These are phyloP conservation scores for Athripsodes cinereus DNA, from an alignment of 2,888 invertebrate genomes.

Conservation along the genomic window DNA sequence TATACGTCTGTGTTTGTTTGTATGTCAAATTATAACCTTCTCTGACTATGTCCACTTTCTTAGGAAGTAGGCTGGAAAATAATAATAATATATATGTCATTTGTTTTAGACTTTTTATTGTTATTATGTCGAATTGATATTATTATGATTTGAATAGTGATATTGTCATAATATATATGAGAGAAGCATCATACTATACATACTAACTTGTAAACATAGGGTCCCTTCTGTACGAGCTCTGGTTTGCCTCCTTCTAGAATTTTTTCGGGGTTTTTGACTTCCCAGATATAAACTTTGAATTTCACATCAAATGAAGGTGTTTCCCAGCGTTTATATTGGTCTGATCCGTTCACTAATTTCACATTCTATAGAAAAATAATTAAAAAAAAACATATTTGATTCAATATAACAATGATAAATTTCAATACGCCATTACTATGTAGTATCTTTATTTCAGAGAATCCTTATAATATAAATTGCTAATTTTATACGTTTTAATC, in stretches of 20 bases:
- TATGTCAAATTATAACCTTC: not conserved
- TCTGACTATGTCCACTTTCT: not conserved
- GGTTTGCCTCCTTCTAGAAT: not conserved
- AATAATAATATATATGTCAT: not conserved
- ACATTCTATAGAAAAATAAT: not conserved
- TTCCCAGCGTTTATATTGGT: not conserved
- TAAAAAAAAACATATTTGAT: not conserved
- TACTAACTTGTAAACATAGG: not conserved
- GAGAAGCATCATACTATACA: no score
- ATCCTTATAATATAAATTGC: no score
- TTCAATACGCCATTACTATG: no score
- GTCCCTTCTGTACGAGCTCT: not conserved
- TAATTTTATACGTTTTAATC: no score
- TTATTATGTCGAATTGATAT: no score
- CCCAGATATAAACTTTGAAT: not conserved
- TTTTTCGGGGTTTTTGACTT: not conserved
- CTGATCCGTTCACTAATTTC: not conserved
- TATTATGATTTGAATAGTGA: no score
- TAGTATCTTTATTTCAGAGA: no score
- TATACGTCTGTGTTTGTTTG: not conserved
- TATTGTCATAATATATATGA: no score
- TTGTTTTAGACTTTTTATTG: not conserved
- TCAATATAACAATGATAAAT: no score
- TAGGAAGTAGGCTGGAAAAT: not conserved
- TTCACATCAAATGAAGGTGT: not conserved